Evolutionary conservation across 2,113 vertebrate genomes (phyloP), one percentile per base, ranked within the genome.

Genomic region (Podilymbus podiceps): DNA sequence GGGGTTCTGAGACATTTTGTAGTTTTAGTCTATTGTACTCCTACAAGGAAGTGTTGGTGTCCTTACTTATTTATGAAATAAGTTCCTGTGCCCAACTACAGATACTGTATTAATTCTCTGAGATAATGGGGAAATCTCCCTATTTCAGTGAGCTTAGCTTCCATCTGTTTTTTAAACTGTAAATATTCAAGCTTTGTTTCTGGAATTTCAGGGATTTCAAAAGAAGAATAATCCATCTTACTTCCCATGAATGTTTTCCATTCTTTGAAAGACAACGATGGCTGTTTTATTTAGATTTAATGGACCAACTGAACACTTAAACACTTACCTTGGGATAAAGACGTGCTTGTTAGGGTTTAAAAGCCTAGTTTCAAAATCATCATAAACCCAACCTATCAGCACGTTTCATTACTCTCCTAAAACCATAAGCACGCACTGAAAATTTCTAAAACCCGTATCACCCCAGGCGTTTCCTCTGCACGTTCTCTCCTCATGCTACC

Each of bases 181-280:
- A 93, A 77, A 89, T 91, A 93, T 74, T 86, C 59, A 74, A 94
- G 38, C 59, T 55, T 63, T 20, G 56, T 75, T 90, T 59, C 33
- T 82, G 82, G 66, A 84, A 88, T 96, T 88, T 55, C 55, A 82
- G 74, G 69, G 78, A 63, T 91, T 84, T 95, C 91, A 83, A 85
- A 88, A 53, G 88, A 64, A 78, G 71, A 75, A 68, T 56, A 88
- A 93, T 88, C 59, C 72, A 52, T 81, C 59, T 38, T 93, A 20
- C 68, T 91, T 83, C 78, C 88, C 56, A 12, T 73, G 25, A 77
- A 59, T 88, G 76, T 53, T 96, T 95, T 74, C 89, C 69, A 85
- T 92, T 85, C 86, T 88, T 93, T 76, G 68, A 66, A 75, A 85
- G 92, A 89, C 58, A 92, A 52, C 5, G 1, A 10, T 50, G 62